phyloP scores from a whole-genome alignment of 2,113 vertebrate genomes.

The Apteryx mantelli region DNA sequence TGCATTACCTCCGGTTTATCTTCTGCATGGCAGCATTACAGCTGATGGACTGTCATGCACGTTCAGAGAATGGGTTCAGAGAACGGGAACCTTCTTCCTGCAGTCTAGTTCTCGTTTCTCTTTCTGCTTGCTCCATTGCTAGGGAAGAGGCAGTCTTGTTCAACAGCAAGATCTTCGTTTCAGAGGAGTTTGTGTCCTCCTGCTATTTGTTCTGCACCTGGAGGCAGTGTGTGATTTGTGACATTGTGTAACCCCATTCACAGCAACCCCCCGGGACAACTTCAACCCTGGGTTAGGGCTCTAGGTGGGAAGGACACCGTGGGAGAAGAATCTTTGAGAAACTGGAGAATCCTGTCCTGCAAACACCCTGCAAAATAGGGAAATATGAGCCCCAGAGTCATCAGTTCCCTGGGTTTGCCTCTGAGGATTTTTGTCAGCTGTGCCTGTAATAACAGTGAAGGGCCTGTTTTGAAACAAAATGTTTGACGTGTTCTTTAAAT shows the following conservation, averaged over 20 bases:
- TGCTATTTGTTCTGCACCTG: constrained; percentile 7
- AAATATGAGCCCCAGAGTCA: background rate
- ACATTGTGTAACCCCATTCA: background rate
- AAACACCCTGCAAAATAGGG: background rate
- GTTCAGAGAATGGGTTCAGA: background rate
- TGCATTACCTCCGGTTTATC: background rate
- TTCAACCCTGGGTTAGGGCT: background rate
- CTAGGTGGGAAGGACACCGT: background rate
- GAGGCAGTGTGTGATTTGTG: background rate
- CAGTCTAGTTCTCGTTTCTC: background rate
- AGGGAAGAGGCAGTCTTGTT: background rate
- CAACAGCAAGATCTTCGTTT: background rate
- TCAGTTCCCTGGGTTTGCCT: background rate
- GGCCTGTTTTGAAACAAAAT: background rate
- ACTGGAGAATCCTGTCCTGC: background rate
- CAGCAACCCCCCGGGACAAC: background rate
- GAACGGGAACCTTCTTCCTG: background rate
- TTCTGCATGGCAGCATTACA: background rate
- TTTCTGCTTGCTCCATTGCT: background rate
- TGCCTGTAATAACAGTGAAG: background rate
- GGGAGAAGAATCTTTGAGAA: background rate
- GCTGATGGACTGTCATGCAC: background rate
- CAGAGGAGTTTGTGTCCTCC: background rate
- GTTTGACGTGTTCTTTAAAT: background rate
- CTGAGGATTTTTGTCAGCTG: background rate